Conservation (phyloP, 2,113 vertebrate species). For the Cheilinus undulatus region DNA sequence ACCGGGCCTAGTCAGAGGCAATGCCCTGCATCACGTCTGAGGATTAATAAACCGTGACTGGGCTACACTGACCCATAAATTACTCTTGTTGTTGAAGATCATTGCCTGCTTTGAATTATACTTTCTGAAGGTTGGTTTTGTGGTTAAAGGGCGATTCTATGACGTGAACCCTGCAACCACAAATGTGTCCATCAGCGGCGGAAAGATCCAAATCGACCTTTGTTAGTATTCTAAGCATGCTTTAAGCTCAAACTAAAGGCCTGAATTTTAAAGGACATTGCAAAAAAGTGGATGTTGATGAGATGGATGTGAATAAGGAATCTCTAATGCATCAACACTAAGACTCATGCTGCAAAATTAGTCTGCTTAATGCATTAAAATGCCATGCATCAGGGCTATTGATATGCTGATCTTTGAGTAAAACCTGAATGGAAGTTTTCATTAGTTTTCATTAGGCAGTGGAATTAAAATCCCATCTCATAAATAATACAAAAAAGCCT, state of each 20-base stretch:
- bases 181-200: constrained; percentile 27
- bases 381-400: constrained; percentile 24
- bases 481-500: constrained; percentile 64
- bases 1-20: constrained; percentile 25
- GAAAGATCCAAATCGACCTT: not conserved
- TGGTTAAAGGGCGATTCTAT: constrained; percentile 21
- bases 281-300: constrained; percentile 12
- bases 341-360: constrained; percentile 18
- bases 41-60: constrained; percentile 61
- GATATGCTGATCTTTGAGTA: constrained; percentile 59
- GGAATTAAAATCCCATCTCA: constrained; percentile 69
- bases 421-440: constrained; percentile 60
- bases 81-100: constrained; percentile 47
- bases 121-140: constrained; percentile 20
- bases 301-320: not conserved
- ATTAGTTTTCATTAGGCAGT: constrained; percentile 62
- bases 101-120: constrained; percentile 31
- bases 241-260: not conserved
- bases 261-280: constrained; percentile 4
- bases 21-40: constrained; percentile 30
- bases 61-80: constrained; percentile 61
- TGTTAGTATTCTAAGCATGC: not conserved
- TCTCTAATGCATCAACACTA: constrained; percentile 11
- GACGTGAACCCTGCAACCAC: constrained; percentile 28
- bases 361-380: constrained; percentile 41